Evolutionary conservation across 1,140 invertebrate species (phyloP).

Genomic region (Chymomyza costata): DNA sequence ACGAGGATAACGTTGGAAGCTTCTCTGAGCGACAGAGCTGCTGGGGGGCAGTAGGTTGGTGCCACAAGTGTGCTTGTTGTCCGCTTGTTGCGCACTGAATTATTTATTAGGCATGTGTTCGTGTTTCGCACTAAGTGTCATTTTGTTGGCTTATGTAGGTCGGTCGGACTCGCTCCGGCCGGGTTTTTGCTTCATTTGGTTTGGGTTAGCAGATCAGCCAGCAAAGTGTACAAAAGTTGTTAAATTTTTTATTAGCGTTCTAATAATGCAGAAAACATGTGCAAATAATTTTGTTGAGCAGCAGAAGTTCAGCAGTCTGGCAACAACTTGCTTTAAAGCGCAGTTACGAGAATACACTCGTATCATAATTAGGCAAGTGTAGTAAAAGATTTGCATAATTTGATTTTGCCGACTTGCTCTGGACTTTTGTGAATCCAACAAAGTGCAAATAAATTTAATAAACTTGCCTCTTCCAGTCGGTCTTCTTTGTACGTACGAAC

Average conservation of each 20-base stretch:
- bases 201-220: constrained; percentile 7
- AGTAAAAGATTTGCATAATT: constrained; percentile 50
- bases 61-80: constrained; percentile 62
- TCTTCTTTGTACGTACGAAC: too few species aligned
- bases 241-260: constrained; percentile 46
- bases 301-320: background rate
- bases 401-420: constrained; percentile 25
- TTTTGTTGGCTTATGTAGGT: constrained; percentile 47
- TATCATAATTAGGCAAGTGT: constrained; percentile 44
- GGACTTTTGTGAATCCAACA: constrained; percentile 8
- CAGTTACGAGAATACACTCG: constrained; percentile 5
- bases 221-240: constrained; percentile 52
- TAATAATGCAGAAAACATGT: constrained; percentile 43
- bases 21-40: background rate
- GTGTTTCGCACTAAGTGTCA: constrained; percentile 65
- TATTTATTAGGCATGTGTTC: constrained; percentile 72
- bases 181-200: constrained; percentile 1
- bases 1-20: background rate
- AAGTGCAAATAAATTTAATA: constrained; percentile 32
- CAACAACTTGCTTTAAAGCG: constrained; percentile 44
- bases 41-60: background rate
- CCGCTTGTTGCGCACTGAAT: constrained; percentile 68
- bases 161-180: constrained; percentile 1
- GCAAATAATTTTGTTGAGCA: constrained; percentile 23
- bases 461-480: constrained; percentile 28